phyloP scores from a whole-genome alignment of 1,140 invertebrate genomes.

The Phymastichus coffea region DNA sequence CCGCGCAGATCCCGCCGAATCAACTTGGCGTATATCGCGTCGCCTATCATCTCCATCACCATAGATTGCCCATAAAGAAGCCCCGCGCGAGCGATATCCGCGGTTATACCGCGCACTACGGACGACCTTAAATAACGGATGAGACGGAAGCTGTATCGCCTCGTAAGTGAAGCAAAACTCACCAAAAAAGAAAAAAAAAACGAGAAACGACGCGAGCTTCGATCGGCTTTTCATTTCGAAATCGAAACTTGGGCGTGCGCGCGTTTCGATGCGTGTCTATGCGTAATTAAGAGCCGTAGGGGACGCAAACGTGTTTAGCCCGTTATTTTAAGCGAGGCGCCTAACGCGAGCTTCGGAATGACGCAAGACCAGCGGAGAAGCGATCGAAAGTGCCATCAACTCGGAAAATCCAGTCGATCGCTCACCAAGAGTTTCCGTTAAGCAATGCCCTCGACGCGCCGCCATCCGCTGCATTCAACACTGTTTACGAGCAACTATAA shows the following conservation, averaged over 20 bases:
- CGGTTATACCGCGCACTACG: constrained; percentile 58
- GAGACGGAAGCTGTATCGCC: too few relatives aligned
- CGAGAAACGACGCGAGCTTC: too few relatives aligned
- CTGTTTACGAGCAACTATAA: constrained; percentile 38
- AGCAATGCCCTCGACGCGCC: constrained; percentile 2
- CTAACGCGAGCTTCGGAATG: constrained; percentile 10
- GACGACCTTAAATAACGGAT: too few relatives aligned
- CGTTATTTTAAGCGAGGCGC: constrained; percentile 29
- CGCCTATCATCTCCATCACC: constrained; percentile 59
- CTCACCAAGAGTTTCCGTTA: constrained; percentile 22
- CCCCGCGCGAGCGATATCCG: constrained; percentile 45
- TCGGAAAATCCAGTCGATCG: constrained; percentile 41
- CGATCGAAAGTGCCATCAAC: constrained; percentile 28
- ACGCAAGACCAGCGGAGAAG: too few relatives aligned
- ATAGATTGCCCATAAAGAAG: constrained; percentile 59
- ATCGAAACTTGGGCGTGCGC: too few relatives aligned
- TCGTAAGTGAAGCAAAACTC: constrained; percentile 22
- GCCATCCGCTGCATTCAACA: constrained; percentile 30
- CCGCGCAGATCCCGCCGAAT: constrained; percentile 44
- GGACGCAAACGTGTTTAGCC: neutral
- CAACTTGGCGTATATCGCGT: constrained; percentile 57
- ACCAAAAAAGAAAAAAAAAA: neutral
- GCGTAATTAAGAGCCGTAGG: too few relatives aligned
- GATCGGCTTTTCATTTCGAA: too few relatives aligned
- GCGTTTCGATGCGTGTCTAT: too few relatives aligned